Evolutionary conservation across 2,113 vertebrate genomes (phyloP).

Genomic region (Seriola quinqueradiata): DNA sequence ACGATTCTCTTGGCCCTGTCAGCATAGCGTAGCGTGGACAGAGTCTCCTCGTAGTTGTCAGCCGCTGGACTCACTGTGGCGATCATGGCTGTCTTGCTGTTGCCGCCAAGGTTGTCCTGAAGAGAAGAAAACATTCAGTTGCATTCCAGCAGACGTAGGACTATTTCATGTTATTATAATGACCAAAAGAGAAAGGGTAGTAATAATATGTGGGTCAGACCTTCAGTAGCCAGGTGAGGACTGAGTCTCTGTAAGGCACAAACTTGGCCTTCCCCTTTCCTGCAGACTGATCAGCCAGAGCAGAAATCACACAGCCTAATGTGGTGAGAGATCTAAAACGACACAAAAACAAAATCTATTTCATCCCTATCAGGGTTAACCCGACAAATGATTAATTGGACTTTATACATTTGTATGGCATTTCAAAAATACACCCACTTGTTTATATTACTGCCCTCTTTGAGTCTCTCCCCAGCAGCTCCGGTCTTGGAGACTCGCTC

Average conservation of each 20-base stretch:
- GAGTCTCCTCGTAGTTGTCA: constrained; percentile 98
- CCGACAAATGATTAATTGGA: neutral
- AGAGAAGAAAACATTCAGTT: constrained; percentile 1
- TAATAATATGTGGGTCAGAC: constrained; percentile 76
- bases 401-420: neutral
- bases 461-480: constrained; percentile 96
- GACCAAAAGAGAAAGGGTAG: neutral
- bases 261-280: constrained; percentile 97
- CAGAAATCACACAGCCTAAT: constrained; percentile 96
- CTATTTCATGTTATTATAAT: neutral
- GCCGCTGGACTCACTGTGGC: constrained; percentile 97
- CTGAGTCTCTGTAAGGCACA: constrained; percentile 99
- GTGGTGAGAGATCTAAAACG: constrained; percentile 93
- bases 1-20: constrained; percentile 98
- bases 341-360: constrained; percentile 25
- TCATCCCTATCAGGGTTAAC: neutral
- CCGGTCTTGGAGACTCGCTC: constrained; percentile 97
- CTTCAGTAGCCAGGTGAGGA: constrained; percentile 99
- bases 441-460: constrained; percentile 99
- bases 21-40: constrained; percentile 95
- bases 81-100: constrained; percentile 99
- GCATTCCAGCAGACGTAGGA: neutral
- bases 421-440: constrained; percentile 82
- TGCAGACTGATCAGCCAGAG: constrained; percentile 96
- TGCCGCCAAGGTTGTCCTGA: constrained; percentile 98